Evolutionary conservation across 92 coral and sea anemone genomes (phyloP), one percentile per base, ranked within the genome.

Genomic region (Palythoa caribaeorum): DNA sequence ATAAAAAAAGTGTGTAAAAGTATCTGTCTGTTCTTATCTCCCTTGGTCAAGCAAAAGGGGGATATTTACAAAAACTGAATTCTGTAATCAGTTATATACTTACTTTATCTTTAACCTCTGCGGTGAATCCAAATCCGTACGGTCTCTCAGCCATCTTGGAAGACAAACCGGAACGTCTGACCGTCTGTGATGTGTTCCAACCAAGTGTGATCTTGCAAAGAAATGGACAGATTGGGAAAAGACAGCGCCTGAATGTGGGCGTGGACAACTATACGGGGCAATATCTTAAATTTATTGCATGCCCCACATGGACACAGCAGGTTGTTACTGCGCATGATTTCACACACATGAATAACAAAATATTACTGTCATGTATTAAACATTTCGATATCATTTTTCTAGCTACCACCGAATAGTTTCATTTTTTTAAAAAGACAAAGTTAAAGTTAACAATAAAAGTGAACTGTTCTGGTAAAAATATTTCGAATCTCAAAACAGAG

Each of bases 71-170:
- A 44, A 44, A 2, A 44, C 6, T 8, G 28, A 28, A 44, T 3
- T 44, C 50, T 44, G 50, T 28, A 28, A 28, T 28, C 6, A 44
- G 4, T 44, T 5, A 44, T 7, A 44, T 2, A n/a, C 86, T 21
- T 66, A 81, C 86, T 28, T 81, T 81, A 3, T 68, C 59, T 13
- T 71, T 71, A 47, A n/a, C 3, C 14, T 81, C 86, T 66, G 86
- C 86, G 4, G 86, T 11, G 14, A 81, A 48, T 15, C 86, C 86
- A 48, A 66, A 81, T 9, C 86, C 86, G 1, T 19, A 53, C 19
- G 71, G 86, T 81, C 86, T 38, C 8, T 81, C 86, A 71, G 86
- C 86, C 86, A 81, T 81, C 9, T 20, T 81, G 44, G 60, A 63
- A 13, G 75, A 47, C 13, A 81, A 81, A 36, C 1, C 38, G 6